Conservation (phyloP, 2,888 invertebrate species). For the Pelosia muscerda region DNA sequence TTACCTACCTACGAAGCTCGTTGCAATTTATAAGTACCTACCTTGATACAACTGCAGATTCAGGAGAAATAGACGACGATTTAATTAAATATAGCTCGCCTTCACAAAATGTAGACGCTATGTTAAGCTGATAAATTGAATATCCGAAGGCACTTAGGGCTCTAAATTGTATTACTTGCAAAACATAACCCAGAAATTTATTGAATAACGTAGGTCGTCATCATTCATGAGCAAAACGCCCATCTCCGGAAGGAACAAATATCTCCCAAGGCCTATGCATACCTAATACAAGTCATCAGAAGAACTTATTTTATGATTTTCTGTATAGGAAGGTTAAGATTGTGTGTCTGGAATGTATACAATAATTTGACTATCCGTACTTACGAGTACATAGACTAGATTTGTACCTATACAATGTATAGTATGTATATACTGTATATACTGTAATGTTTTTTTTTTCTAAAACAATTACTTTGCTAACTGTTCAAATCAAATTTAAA, state of each 20-base stretch:
- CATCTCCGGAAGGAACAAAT: neutral
- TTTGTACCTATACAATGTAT: too few species aligned
- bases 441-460: too few species aligned
- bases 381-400: neutral
- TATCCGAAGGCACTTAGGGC: slow-evolving; percentile 17
- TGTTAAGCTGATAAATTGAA: slow-evolving; percentile 30
- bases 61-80: slow-evolving; percentile 31
- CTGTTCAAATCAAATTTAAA: too few species aligned
- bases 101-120: slow-evolving; percentile 28
- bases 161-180: slow-evolving; percentile 15
- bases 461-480: too few species aligned
- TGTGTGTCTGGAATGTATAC: neutral
- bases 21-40: slow-evolving; percentile 47
- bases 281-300: neutral
- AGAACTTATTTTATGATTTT: neutral
- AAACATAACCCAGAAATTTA: slow-evolving; percentile 10
- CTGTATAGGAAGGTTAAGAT: neutral
- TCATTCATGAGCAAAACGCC: neutral
- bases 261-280: neutral
- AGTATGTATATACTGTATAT: too few species aligned
- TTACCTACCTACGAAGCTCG: slow-evolving; percentile 8
- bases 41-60: slow-evolving; percentile 48
- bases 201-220: neutral
- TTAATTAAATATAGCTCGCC: slow-evolving; percentile 23
- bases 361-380: neutral